Percentiles rank a stretch among this genome's conserved stretches.
These are phyloP conservation scores for Drosophila fuyamai DNA, from an alignment of 1,140 invertebrate species.

Conservation along the genomic window DNA sequence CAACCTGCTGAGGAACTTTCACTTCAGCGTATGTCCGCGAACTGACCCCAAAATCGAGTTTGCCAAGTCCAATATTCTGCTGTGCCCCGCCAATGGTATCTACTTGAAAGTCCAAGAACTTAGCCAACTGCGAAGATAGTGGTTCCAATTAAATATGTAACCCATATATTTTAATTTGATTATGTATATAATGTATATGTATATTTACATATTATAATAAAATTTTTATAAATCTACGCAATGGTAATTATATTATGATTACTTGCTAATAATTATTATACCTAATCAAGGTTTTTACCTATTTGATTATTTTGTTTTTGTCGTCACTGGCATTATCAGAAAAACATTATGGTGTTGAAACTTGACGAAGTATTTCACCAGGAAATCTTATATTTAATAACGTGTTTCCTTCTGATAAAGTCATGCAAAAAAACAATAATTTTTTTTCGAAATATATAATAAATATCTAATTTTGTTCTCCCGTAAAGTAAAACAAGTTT, in stretches of 20 bases:
- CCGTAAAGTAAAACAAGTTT: too few species aligned
- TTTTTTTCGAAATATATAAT: too few species aligned
- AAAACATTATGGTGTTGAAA: too few species aligned
- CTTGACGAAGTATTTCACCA: not conserved
- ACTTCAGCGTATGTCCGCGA: slow-evolving; percentile 73
- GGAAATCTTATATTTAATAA: not conserved
- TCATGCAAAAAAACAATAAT: too few species aligned
- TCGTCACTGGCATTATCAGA: not conserved
- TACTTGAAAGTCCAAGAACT: slow-evolving; percentile 74
- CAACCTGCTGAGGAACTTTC: slow-evolving; percentile 79
- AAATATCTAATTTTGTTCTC: too few species aligned
- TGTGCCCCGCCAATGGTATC: slow-evolving; percentile 82
- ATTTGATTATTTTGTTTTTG: slow-evolving; percentile 1
- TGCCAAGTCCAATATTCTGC: slow-evolving; percentile 83
- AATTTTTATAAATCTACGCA: slow-evolving; percentile 7
- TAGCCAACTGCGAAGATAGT: slow-evolving; percentile 1
- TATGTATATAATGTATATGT: not conserved
- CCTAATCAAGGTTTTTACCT: not conserved
- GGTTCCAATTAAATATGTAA: not conserved
- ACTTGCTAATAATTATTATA: too few species aligned
- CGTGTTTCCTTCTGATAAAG: not conserved
- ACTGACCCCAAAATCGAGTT: slow-evolving; percentile 85
- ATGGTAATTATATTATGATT: not conserved
- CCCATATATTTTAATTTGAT: not conserved
- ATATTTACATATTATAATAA: not conserved